Percentiles rank a stretch among this genome's conserved stretches.
Evolutionary conservation across 2,888 invertebrate species (phyloP).

Genomic region (Podotricha telesiphe): DNA sequence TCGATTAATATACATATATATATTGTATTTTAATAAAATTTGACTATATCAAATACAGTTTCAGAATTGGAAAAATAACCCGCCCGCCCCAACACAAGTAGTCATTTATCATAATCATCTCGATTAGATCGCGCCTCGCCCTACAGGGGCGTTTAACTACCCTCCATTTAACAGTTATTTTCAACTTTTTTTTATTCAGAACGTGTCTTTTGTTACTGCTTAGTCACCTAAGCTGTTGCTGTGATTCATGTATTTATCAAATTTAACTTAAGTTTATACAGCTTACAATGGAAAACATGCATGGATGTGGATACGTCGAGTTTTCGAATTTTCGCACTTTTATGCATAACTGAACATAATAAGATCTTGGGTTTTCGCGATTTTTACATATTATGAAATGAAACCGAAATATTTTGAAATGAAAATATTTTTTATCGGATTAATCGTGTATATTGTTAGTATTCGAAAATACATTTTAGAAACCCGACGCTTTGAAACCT

Average conservation of each 20-base stretch:
- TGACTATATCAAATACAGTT: constrained; percentile 21
- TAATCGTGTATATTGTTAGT: no score
- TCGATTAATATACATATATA: background rate
- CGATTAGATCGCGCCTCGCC: constrained; percentile 78
- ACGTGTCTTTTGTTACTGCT: constrained; percentile 61
- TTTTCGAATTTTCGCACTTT: no score
- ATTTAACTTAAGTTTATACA: background rate
- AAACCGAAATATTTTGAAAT: no score
- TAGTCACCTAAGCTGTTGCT: constrained; percentile 50
- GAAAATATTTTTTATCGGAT: no score
- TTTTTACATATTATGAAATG: no score
- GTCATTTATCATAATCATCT: constrained; percentile 81
- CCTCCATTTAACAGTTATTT: constrained; percentile 81
- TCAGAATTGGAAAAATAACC: constrained; percentile 41
- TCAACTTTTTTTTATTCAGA: constrained; percentile 69
- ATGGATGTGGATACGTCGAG: no score
- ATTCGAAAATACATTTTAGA: no score
- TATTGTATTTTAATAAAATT: constrained; percentile 6
- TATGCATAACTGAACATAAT: no score
- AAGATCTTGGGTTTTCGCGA: no score
- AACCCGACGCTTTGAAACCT: no score
- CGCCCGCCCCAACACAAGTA: constrained; percentile 49
- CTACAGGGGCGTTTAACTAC: constrained; percentile 72
- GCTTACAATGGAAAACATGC: background rate
- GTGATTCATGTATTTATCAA: constrained; percentile 40